A percentile compares a stretch with the other conserved stretches of the same genome.
Evolutionary conservation across 2,113 vertebrate species (phyloP).

Genomic region (Catharus bicknelli): DNA sequence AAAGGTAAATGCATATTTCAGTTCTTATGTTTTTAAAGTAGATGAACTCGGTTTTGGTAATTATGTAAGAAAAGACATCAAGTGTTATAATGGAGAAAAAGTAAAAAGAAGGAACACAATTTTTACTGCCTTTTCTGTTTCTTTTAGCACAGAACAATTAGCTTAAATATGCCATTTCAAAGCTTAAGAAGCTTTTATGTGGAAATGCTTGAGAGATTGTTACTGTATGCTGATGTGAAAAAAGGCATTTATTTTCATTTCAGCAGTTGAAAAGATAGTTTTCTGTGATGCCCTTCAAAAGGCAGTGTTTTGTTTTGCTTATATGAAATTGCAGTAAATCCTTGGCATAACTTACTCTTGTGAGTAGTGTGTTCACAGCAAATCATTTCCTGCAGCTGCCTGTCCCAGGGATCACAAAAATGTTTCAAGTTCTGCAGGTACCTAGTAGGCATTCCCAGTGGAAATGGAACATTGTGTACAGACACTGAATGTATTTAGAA

Average conservation of each 20-base stretch:
- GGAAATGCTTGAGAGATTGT: conserved; percentile 6
- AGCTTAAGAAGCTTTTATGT: conserved; percentile 43
- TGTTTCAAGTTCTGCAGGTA: neutral
- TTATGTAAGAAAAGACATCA: neutral
- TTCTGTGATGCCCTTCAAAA: neutral
- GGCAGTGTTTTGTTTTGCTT: neutral
- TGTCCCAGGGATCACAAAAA: neutral
- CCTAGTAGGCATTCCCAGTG: neutral
- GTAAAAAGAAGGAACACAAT: neutral
- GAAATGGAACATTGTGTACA: neutral
- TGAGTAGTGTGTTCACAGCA: neutral
- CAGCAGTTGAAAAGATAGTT: neutral
- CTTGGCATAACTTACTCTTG: neutral
- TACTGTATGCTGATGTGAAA: conserved; percentile 13
- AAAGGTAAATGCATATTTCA: conserved; percentile 14
- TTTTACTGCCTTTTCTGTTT: conserved; percentile 5
- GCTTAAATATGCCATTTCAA: conserved; percentile 33
- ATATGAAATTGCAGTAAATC: neutral
- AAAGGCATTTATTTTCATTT: conserved; percentile 38
- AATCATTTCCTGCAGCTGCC: neutral
- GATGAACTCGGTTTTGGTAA: conserved; percentile 12
- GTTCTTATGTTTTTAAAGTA: neutral
- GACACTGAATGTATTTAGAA: neutral
- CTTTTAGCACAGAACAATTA: conserved; percentile 28
- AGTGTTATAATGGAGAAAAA: neutral